A percentile compares a stretch with the other conserved stretches of the same genome.
These are phyloP conservation scores for Dicrurus megarhynchus DNA, from an alignment of 2,113 vertebrate species.

Conservation along the genomic window DNA sequence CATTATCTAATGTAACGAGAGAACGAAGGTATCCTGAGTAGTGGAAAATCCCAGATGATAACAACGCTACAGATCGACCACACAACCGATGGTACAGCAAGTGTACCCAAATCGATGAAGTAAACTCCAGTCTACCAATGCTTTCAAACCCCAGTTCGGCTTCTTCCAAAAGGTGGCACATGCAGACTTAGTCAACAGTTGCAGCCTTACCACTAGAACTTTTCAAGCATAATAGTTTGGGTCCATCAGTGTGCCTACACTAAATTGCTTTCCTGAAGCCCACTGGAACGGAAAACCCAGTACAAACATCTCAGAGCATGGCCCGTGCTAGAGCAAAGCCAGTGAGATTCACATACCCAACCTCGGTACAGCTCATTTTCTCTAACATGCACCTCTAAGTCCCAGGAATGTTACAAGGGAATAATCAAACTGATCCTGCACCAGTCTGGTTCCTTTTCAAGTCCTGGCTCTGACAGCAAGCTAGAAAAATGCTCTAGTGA, in stretches of 20 bases:
- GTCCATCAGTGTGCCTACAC: not conserved
- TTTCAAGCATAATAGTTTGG: not conserved
- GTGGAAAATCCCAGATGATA: not conserved
- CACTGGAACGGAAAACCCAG: not conserved
- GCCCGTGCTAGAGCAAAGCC: not conserved
- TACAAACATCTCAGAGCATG: not conserved
- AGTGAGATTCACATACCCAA: not conserved
- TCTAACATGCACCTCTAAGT: fast-evolving
- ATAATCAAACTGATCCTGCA: not conserved
- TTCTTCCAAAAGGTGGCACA: not conserved
- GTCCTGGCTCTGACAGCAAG: not conserved
- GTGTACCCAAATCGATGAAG: not conserved
- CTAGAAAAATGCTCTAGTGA: not conserved
- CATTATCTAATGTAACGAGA: not conserved
- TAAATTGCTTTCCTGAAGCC: not conserved
- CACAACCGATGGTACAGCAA: fast-evolving
- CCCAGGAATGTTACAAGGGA: not conserved
- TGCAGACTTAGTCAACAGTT: not conserved
- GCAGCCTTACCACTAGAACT: not conserved
- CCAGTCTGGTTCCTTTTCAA: not conserved
- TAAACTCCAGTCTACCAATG: not conserved
- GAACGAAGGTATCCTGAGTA: not conserved
- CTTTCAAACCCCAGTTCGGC: not conserved
- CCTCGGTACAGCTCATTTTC: fast-evolving
- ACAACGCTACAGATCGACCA: not conserved